phyloP scores from a whole-genome alignment of 2,113 vertebrate genomes.

The Boulengeromyrus knoepffleri region DNA sequence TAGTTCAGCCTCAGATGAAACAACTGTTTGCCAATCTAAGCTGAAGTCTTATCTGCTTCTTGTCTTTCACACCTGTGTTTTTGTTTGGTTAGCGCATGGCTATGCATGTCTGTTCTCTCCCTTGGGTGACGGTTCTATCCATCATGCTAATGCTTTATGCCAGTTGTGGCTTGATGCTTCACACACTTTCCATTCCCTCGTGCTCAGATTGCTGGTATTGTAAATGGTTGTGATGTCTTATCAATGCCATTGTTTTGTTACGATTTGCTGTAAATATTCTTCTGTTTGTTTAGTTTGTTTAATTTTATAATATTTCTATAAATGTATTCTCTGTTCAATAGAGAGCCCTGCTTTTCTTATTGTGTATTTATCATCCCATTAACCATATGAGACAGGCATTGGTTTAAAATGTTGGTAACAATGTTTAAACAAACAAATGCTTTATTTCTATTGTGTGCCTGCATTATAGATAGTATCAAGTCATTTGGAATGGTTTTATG shows the following conservation, averaged over 20 bases:
- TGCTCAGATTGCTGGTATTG: not conserved
- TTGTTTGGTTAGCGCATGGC: not conserved
- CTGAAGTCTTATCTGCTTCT: not conserved
- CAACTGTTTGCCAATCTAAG: not conserved
- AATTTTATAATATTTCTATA: not conserved
- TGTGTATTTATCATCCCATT: not conserved
- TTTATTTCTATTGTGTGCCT: not conserved
- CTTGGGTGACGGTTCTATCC: not conserved
- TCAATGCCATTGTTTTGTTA: not conserved
- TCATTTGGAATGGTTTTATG: not conserved
- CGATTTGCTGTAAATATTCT: not conserved
- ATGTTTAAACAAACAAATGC: not conserved
- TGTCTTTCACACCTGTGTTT: not conserved
- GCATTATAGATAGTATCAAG: not conserved
- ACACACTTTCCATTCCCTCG: not conserved
- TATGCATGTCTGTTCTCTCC: not conserved
- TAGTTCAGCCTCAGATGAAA: not conserved
- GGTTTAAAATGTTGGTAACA: not conserved
- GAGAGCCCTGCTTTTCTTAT: not conserved
- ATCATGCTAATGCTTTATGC: not conserved
- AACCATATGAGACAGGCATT: not conserved
- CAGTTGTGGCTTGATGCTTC: not conserved
- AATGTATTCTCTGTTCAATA: not conserved
- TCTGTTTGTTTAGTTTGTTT: not conserved
- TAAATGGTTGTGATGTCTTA: not conserved